These are phyloP conservation scores for Hydra vulgaris DNA, from an alignment of 30 jellyfish, hydroid and myxozoan genomes.

Conservation along the genomic window DNA sequence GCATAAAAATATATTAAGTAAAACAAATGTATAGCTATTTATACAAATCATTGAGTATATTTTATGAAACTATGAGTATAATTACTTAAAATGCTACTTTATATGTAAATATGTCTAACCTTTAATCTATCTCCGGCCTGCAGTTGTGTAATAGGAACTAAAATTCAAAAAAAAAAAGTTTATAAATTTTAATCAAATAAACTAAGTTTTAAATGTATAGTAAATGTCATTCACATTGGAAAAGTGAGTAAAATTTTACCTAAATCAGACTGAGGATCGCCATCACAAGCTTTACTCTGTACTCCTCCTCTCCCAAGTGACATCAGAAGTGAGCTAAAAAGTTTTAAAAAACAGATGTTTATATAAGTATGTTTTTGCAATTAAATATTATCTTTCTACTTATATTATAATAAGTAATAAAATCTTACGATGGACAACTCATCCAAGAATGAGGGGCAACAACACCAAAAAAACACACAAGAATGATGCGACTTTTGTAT, in stretches of 20 bases:
- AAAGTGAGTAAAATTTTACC: not conserved
- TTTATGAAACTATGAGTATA: not conserved
- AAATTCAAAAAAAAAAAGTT: not conserved
- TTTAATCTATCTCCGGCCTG: slow-evolving; percentile 17
- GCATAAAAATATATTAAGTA: too few relatives aligned
- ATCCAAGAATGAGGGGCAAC: slow-evolving; percentile 23
- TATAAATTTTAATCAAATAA: too few relatives aligned
- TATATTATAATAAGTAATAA: not conserved
- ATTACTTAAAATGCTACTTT: not conserved
- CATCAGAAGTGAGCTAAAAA: slow-evolving; percentile 1
- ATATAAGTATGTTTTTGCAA: not conserved
- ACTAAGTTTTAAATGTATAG: not conserved
- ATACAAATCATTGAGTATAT: not conserved
- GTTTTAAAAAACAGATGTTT: not conserved
- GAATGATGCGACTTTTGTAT: too few relatives aligned
- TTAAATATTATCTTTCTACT: too few relatives aligned
- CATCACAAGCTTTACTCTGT: not conserved
- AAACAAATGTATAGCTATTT: too few relatives aligned
- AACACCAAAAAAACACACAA: not conserved
- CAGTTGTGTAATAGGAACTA: not conserved
- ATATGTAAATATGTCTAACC: not conserved
- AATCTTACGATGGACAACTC: slow-evolving; percentile 37
- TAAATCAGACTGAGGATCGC: not conserved
- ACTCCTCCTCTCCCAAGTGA: slow-evolving; percentile 5
- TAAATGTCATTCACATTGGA: too few relatives aligned